Base-by-base conservation (phyloP, 2,797 vertebrate genomes). In the Tympanoctomys barrerae region DNA sequence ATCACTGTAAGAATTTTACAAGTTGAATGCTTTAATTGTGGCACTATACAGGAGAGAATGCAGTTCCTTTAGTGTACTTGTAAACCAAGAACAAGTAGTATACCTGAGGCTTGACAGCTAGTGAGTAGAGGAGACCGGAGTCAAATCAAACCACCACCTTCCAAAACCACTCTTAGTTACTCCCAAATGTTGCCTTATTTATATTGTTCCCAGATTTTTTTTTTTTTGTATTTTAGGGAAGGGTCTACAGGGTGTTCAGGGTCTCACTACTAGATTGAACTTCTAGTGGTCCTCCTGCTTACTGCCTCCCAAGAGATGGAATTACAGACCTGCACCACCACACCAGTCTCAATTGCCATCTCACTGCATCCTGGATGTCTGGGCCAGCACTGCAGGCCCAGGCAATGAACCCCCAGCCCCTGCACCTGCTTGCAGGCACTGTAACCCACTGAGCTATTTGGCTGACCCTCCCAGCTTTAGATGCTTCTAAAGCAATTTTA, bases 11-110 rank as follows among this genome's bases (percentile, higher is more conserved):
- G n/a, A 22, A 89, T 16, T 80, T 82, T 62, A 54, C 59, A 36
- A 36, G 28, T 22, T 19, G 61, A 78, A 85, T 85, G 87, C 59
- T 93, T 79, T 90, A 83, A 46, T 82, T 46, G 46, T 87, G 62
- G 46, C 2, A 49, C 9, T 75, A 82, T 78, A 19, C 42, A 9
- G 75, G 79, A 46, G 3, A 82, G 16, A 93, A 89, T 73, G 0
- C 8, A 66, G 8, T 83, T 87, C 4, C 83, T 46, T 73, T 39
- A 33, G 46, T 85, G 21, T 14, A 75, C 18, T 16, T 90, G 46
- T 33, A 42, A 54, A 66, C 49, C 18, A 82, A 90, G 26, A 4
- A 9, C 62, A 92, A 57, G n/a, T 75, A 85, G 39, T 39, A 89
- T 90, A 1, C 11, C 71, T n/a, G 26, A 85, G 2, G 0, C 91